Base-by-base conservation (phyloP, 2,888 invertebrate species). In the Alentia gelatinosa region DNA sequence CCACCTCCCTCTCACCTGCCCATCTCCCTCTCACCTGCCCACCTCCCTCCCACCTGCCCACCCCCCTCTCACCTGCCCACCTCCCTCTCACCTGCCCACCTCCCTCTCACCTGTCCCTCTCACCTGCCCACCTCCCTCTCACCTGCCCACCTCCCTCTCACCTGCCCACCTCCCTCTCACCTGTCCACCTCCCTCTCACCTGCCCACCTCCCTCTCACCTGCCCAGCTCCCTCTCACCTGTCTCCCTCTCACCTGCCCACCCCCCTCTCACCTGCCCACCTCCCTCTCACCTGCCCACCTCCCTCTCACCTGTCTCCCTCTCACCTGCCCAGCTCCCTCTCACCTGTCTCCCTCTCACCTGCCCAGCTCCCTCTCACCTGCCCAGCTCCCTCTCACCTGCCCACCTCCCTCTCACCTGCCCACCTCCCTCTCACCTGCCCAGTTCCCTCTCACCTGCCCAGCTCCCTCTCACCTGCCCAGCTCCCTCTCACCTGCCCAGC, bases 271-370 rank as follows among this genome's bases (percentile, higher is more conserved):
- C 56, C 90, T 47, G 30, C 56, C 84, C 40, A 7, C 56, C 33
- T 5, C 42, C 33, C 75, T 39, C 7, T 50, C 83, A 5, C 37
- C 42, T 19, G 37, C 75, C 5, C 74, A 19, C 83, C 42, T 9
- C 90, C 90, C 42, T 83, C 9, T 19, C 90, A 12, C 90, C 83
- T 23, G 19, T 19, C 23, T 83, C 84, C 90, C 90, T 35, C 75
- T 26, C 35, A 83, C 90, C 68, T 19, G 23, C 42, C 90, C 75
- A 12, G 9, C n/a, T 9, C 74, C 74, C 74, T 12, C 37, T n/a
- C 84, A n/a, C n/a, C n/a, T n/a, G n/a, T n/a, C n/a, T n/a, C n/a
- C n/a, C n/a, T n/a, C n/a, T n/a, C n/a, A n/a, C n/a, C n/a, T n/a
- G n/a, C n/a, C n/a, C n/a, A n/a, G n/a, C n/a, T n/a, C n/a, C n/a